Evolutionary conservation across 2,113 vertebrate species (phyloP).

Genomic region (Siniperca knerii): DNA sequence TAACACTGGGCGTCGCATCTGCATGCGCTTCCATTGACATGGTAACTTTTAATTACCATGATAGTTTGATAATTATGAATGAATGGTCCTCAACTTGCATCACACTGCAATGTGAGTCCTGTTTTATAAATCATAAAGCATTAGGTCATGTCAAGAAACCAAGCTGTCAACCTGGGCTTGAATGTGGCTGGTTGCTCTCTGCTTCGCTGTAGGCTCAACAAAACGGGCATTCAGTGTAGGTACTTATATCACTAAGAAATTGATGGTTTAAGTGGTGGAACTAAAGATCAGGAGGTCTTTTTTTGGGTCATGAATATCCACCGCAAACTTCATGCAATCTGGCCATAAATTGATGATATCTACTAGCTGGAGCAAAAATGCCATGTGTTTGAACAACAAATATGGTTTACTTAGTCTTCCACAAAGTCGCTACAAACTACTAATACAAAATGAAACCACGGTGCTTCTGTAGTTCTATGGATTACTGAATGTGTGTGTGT

Average conservation of each 20-base stretch:
- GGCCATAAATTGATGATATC: not conserved
- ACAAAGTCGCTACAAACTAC: not conserved
- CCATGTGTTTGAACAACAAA: not conserved
- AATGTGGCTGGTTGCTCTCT: not conserved
- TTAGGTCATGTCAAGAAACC: not conserved
- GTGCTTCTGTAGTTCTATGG: too few relatives aligned
- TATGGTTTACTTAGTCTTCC: not conserved
- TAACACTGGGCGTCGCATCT: too few relatives aligned
- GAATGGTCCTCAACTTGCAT: not conserved
- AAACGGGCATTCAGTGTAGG: not conserved
- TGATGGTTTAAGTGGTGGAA: not conserved
- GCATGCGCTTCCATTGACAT: too few relatives aligned
- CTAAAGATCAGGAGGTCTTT: not conserved
- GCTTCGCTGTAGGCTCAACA: not conserved
- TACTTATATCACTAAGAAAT: not conserved
- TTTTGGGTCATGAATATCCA: not conserved
- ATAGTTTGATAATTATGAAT: not conserved
- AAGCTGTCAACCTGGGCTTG: too few relatives aligned
- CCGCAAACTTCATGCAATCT: not conserved
- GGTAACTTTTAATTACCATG: too few relatives aligned
- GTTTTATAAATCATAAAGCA: constrained; percentile 12
- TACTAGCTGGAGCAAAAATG: not conserved
- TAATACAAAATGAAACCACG: not conserved
- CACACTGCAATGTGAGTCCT: not conserved
- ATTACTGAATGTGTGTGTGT: not conserved